These are phyloP conservation scores for Drosophila bipectinata DNA, from an alignment of 1,140 invertebrate genomes.

Conservation along the genomic window DNA sequence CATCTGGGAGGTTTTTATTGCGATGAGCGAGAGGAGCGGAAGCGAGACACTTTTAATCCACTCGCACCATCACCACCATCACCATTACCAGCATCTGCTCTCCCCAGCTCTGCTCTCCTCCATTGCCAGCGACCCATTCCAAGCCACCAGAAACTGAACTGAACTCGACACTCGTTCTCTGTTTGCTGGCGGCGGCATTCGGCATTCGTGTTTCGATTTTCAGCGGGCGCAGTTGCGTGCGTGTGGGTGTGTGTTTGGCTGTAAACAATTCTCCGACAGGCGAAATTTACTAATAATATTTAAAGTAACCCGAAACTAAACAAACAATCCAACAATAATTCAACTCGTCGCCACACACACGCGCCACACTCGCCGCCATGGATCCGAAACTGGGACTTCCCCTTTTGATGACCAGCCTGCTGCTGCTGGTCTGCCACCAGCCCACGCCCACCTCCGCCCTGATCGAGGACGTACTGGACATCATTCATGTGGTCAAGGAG, in stretches of 20 bases:
- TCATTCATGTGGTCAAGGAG: conserved; percentile 87
- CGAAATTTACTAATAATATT: conserved; percentile 37
- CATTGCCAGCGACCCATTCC: conserved; percentile 15
- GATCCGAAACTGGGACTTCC: conserved; percentile 23
- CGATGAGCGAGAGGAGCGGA: background rate
- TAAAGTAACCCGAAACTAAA: background rate
- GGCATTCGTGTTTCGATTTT: conserved; percentile 64
- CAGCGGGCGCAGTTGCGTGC: conserved; percentile 53
- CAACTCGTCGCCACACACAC: conserved; percentile 11
- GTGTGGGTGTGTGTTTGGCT: conserved; percentile 11
- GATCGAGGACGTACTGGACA: conserved; percentile 86
- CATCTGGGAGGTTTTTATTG: conserved; percentile 14
- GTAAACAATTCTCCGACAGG: conserved; percentile 8
- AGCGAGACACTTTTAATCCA: background rate
- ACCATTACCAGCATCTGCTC: background rate
- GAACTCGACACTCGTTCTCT: conserved; percentile 33
- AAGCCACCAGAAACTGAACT: conserved; percentile 9
- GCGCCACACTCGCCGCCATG: conserved; percentile 3
- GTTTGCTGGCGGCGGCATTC: conserved; percentile 39
- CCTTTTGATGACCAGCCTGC: conserved; percentile 13
- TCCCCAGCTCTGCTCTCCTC: background rate
- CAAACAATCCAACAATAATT: conserved; percentile 4
- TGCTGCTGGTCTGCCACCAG: conserved; percentile 22
- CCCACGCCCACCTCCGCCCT: conserved; percentile 74
- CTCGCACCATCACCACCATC: background rate